Conservation (phyloP, 2,797 vertebrate species). For the Chloroceryle inda region DNA sequence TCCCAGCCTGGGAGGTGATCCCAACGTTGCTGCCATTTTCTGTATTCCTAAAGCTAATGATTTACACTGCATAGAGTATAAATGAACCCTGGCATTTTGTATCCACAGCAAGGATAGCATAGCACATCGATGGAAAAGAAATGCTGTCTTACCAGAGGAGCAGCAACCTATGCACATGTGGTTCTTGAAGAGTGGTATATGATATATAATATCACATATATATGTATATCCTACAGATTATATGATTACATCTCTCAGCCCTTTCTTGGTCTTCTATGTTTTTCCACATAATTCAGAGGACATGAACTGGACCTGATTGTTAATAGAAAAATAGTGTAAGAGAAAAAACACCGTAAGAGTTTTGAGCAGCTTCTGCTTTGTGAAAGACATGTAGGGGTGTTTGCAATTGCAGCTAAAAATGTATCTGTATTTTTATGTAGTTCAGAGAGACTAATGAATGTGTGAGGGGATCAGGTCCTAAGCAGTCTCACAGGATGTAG, state of each 20-base stretch:
- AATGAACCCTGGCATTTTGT: neutral
- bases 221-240: neutral
- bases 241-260: neutral
- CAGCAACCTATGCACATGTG: fast-evolving
- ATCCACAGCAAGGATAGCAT: fast-evolving
- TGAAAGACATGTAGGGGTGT: neutral
- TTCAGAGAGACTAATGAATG: neutral
- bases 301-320: neutral
- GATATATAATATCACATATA: neutral
- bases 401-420: neutral
- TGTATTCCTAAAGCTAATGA: neutral
- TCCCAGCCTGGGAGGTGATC: neutral
- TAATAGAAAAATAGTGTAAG: neutral
- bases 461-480: neutral
- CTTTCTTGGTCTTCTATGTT: neutral
- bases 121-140: neutral
- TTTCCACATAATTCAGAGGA: neutral
- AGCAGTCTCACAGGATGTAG: neutral
- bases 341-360: neutral
- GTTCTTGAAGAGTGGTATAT: neutral
- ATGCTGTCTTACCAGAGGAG: neutral
- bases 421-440: neutral
- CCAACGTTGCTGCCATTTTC: neutral
- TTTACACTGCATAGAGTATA: fast-evolving
- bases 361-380: neutral